Evolutionary conservation across 2,797 vertebrate genomes (phyloP), one percentile per base, ranked within the genome.

Genomic region (Trematomus bernacchii): DNA sequence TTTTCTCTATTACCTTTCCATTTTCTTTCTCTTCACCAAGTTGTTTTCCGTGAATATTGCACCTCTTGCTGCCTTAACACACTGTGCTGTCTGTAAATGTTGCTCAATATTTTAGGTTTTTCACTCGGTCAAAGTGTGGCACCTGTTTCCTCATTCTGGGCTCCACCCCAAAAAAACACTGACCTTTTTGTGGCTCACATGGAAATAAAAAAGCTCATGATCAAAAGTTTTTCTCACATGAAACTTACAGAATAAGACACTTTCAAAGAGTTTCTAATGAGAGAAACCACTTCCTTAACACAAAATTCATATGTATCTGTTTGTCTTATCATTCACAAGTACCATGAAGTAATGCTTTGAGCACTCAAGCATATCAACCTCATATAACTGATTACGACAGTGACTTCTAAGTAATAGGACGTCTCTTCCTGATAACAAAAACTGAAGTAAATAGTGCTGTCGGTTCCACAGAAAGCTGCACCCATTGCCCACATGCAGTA

Each of bases 361-460:
- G 30, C 70, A 18, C 13, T 42, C 15, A 44, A 7, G 21, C 42
- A 42, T 78, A 73, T 58, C 0, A 66, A 43, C 16, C 61, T 84
- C 70, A 62, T 30, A 23, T 66, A 88, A 86, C 23, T 70, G 54
- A 68, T 76, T 64, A 66, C 13, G 6, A 3, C n/a, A 3, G 21
- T 3, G 8, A 80, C 50, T 86, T 85, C 81, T 64, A 1, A 27
- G 73, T 33, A 74, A 73, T 12, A 61, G 58, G n/a, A 46, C 58
- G 21, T 23, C 4, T 23, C n/a, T 30, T 48, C n/a, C 69, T 78
- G 73, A 81, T 33, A 67, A 62, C 65, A 57, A 40, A 68, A 73
- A 10, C 19, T 50, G 19, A 50, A 40, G 33, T 10, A 27, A 70
- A 21, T 18, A 19, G 1, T 2, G 23, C 2, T 58, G 58, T 52